A percentile compares a stretch with the other conserved stretches of the same genome.
phyloP scores from a whole-genome alignment of 2,888 invertebrate species.

The Deroplatys truncata region DNA sequence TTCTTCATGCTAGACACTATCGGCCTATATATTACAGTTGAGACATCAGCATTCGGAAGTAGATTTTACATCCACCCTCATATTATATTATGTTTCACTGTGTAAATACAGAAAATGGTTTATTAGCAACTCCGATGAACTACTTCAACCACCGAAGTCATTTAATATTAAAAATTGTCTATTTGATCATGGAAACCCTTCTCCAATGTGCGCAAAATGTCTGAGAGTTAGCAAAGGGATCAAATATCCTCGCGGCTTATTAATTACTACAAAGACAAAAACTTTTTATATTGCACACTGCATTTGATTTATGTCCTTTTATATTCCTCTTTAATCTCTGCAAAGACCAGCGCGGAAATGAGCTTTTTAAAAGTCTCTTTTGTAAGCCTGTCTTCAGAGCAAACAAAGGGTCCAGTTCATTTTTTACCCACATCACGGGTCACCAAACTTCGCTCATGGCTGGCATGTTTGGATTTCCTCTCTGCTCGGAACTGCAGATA shows the following conservation, averaged over 20 bases:
- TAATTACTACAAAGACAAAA: not conserved
- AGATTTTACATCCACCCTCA: too few relatives aligned
- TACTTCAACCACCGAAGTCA: not conserved
- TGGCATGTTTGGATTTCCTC: not conserved
- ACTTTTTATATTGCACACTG: not conserved
- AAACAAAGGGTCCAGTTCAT: not conserved
- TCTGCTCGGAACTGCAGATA: not conserved
- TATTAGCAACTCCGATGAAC: not conserved
- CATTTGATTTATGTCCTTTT: not conserved
- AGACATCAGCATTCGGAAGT: too few relatives aligned
- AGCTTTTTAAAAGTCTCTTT: slow-evolving; percentile 12
- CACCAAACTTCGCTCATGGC: not conserved
- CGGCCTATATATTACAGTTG: too few relatives aligned
- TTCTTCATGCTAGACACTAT: too few relatives aligned
- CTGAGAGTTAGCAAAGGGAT: not conserved
- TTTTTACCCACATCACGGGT: not conserved
- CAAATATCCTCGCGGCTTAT: not conserved
- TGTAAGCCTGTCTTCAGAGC: slow-evolving; percentile 5
- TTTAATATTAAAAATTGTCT: not conserved
- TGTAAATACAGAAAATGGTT: not conserved
- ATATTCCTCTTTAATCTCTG: not conserved
- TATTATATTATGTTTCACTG: not conserved
- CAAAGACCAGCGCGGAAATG: not conserved
- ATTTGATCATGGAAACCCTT: not conserved
- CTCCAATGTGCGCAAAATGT: not conserved